Base-by-base conservation (phyloP, 2,888 invertebrate species). In the Lomographa bimaculata region DNA sequence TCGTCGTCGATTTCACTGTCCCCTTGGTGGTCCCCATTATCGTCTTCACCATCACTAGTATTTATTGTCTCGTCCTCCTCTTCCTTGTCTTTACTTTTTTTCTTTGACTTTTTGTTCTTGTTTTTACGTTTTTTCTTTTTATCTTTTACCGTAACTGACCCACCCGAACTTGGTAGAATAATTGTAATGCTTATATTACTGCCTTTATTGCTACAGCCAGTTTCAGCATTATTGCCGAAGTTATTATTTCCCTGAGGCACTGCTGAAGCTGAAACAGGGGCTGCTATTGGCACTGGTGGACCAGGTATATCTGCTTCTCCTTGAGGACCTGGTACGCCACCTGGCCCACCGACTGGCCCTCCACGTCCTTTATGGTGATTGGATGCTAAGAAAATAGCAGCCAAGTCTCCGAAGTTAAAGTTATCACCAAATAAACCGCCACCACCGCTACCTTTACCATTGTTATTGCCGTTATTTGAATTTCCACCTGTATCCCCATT, bases 111-210 rank as follows among this genome's bases (percentile, higher is more conserved):
- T 23, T 23, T 11, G 9, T 9, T 8, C 8, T 4, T n/a, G n/a
- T 3, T 8, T 24, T 18, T 18, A 10, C 5, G 3, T n/a, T 24
- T 25, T 24, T 34, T 34, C 5, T 28, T 36, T 17, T 36, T 21
- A 2, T 28, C 28, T 11, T 40, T 24, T 7, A 34, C 34, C 0
- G 23, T n/a, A 12, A 33, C 28, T 5, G 23, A 10, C 11, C 27
- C 30, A 18, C 23, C 25, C 1, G 38, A 30, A 10, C 16, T 24
- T 29, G 33, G 34, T 12, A 40, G 11, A 19, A 40, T 19, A 18
- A 40, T 40, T 2, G 40, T 40, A 10, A 40, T 40, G 7, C 29
- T 7, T 2, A 20, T 40, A 1, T 28, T 24, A 7, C 8, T 34
- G 9, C 27, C 28, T 24, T 19, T 12, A n/a, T 14, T 11, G 8